Conservation (phyloP, 2,113 vertebrate genomes). For the Lates calcarifer region DNA sequence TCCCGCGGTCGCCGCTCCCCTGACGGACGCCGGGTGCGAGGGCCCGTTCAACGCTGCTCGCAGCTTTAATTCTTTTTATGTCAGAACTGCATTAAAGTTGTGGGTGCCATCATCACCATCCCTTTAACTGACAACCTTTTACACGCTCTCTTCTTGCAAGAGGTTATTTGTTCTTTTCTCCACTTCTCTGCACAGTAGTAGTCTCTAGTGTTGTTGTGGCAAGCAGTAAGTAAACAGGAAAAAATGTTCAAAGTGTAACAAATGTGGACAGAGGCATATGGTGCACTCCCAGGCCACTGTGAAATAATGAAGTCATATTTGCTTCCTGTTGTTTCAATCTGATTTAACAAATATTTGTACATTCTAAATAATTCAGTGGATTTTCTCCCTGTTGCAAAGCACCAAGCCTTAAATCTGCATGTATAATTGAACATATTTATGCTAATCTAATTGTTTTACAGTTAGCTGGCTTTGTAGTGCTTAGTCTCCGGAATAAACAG, state of each 20-base stretch:
- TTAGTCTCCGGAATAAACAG: slow-evolving; percentile 69
- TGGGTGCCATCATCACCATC: not conserved
- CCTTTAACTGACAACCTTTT: not conserved
- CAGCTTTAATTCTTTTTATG: too few relatives aligned
- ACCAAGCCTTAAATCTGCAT: slow-evolving; percentile 66
- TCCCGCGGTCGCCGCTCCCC: too few relatives aligned
- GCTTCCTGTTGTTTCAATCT: slow-evolving; percentile 64
- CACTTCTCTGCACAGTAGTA: not conserved
- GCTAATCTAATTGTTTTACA: slow-evolving; percentile 77
- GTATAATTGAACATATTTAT: slow-evolving; percentile 77
- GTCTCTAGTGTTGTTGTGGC: not conserved
- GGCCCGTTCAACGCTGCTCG: too few relatives aligned
- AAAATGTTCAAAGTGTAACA: slow-evolving; percentile 51
- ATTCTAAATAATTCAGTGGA: slow-evolving; percentile 64
- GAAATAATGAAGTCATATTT: slow-evolving; percentile 65
- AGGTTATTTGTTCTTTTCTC: not conserved
- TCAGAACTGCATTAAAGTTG: not conserved
- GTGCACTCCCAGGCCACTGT: slow-evolving; percentile 39
- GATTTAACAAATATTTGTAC: slow-evolving; percentile 71
- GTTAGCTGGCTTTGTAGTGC: slow-evolving; percentile 73
- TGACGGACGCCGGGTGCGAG: too few relatives aligned
- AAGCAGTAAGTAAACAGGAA: slow-evolving; percentile 1
- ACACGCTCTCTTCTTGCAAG: not conserved
- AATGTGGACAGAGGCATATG: slow-evolving; percentile 61
- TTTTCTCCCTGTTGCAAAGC: slow-evolving; percentile 53